Evolutionary conservation across 2,797 vertebrate species (phyloP).

Genomic region (Melanotaenia trifasciata): DNA sequence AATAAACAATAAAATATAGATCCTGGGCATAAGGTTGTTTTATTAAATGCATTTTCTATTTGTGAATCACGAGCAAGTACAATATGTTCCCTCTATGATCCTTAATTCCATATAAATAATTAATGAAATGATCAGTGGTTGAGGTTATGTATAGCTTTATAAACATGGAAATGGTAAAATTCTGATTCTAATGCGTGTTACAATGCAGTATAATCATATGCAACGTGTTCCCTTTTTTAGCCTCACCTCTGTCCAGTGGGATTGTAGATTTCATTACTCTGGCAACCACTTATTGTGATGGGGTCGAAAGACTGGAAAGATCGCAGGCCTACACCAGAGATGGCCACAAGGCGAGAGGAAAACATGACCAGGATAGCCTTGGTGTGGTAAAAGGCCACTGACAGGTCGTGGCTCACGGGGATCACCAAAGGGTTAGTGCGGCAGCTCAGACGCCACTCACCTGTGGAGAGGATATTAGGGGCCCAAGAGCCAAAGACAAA

Average conservation of each 20-base stretch:
- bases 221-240: not conserved
- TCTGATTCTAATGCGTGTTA: too few relatives aligned
- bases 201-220: conserved; percentile 1
- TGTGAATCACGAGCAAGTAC: not conserved
- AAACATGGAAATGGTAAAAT: too few relatives aligned
- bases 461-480: conserved; percentile 72
- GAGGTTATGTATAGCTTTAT: too few relatives aligned
- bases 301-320: conserved; percentile 99
- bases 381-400: conserved; percentile 96
- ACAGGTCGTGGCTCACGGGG: conserved; percentile 97
- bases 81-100: not conserved
- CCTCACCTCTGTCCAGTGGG: conserved; percentile 95
- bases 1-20: conserved; percentile 4
- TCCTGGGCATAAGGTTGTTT: not conserved
- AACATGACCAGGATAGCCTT: conserved; percentile 94
- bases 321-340: conserved; percentile 96
- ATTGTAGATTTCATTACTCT: conserved; percentile 98
- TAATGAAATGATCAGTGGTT: too few relatives aligned
- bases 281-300: conserved; percentile 96
- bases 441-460: conserved; percentile 95
- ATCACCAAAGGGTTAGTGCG: conserved; percentile 97
- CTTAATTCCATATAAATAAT: not conserved
- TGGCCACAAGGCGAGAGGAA: conserved; percentile 90
- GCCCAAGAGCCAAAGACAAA: conserved; percentile 24
- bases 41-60: not conserved